These are phyloP conservation scores for Lycocerus yunnanus DNA, from an alignment of 2,888 invertebrate species.

Conservation along the genomic window DNA sequence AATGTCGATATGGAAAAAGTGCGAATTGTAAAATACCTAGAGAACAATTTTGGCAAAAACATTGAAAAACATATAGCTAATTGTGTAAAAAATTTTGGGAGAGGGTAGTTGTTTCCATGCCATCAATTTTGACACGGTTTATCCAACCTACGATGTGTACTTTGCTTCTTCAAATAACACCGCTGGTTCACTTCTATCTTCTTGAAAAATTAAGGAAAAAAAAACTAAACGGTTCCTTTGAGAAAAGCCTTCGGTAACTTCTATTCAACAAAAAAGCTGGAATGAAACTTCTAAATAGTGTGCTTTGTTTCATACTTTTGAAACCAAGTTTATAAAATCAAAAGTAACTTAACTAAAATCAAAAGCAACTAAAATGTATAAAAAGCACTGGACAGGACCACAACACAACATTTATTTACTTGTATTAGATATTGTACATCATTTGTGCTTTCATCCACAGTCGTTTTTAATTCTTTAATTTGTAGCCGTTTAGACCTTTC, in stretches of 20 bases:
- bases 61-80: not conserved
- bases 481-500: slow-evolving; percentile 46
- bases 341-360: not conserved
- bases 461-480: slow-evolving; percentile 53
- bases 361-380: slow-evolving; percentile 1
- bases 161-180: not conserved
- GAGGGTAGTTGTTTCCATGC: not conserved
- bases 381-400: not conserved
- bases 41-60: not conserved
- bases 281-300: not conserved
- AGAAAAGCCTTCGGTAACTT: not conserved
- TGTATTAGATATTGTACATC: slow-evolving; percentile 68
- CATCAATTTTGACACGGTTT: not conserved
- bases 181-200: not conserved
- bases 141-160: not conserved
- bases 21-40: not conserved
- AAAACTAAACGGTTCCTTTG: not conserved
- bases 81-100: not conserved
- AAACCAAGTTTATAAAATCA: not conserved
- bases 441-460: slow-evolving; percentile 54
- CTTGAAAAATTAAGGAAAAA: not conserved
- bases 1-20: not conserved
- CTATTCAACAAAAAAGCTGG: not conserved
- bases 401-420: slow-evolving; percentile 52
- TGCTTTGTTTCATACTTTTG: not conserved